These are phyloP conservation scores for Otus sunia DNA, from an alignment of 2,113 vertebrate genomes.

Conservation along the genomic window DNA sequence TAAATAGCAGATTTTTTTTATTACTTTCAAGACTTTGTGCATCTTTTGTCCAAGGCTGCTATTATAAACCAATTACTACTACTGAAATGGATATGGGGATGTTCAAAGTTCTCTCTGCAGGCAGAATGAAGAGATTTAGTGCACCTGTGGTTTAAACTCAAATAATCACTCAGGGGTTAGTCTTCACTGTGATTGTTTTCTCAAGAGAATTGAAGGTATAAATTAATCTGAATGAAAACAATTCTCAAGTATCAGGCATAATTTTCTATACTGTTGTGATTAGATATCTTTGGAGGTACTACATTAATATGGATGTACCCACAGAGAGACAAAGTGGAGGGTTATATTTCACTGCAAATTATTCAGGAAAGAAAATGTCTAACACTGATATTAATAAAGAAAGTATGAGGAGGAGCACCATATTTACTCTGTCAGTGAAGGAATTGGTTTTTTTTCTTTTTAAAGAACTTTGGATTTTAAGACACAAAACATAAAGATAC, in stretches of 20 bases:
- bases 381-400: neutral
- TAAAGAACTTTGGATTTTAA: neutral
- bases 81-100: neutral
- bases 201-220: neutral
- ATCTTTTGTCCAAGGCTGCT: neutral
- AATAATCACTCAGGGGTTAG: neutral
- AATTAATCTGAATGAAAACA: constrained; percentile 49
- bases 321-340: neutral
- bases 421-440: neutral
- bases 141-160: constrained; percentile 30
- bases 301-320: neutral
- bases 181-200: constrained; percentile 26
- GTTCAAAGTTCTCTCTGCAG: constrained; percentile 23
- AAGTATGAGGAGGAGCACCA: neutral
- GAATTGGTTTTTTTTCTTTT: neutral
- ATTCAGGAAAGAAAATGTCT: neutral
- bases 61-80: constrained; percentile 33
- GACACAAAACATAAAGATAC: neutral
- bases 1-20: neutral
- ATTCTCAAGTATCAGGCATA: constrained; percentile 7
- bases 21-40: neutral
- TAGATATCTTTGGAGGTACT: neutral
- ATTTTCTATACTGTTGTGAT: neutral
- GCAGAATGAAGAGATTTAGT: constrained; percentile 22
- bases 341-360: neutral